Conservation (phyloP, 2,888 invertebrate genomes). For the Hydrotaea diabolus region DNA sequence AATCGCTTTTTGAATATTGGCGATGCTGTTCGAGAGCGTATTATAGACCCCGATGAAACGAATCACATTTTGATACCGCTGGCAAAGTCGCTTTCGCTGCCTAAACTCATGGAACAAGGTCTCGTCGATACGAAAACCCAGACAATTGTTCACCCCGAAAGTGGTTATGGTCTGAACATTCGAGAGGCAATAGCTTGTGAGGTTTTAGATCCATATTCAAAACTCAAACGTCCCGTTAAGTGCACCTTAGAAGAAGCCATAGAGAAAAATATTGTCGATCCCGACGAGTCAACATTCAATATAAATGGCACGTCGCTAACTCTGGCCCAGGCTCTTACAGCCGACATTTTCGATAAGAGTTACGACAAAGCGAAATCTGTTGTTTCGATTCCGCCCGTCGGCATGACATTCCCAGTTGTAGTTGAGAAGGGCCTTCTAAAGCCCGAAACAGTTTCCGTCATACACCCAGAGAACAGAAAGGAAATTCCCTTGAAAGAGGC, state of each 20-base stretch:
- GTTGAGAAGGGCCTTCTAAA: conserved; percentile 88
- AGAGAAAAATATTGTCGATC: conserved; percentile 86
- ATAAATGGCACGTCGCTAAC: conserved; percentile 84
- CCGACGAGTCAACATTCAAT: conserved; percentile 85
- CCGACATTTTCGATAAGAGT: conserved; percentile 83
- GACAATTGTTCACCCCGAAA: conserved; percentile 93
- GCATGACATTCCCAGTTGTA: conserved; percentile 91
- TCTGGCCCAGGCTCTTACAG: conserved; percentile 87
- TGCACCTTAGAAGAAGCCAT: conserved; percentile 90
- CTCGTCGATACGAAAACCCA: conserved; percentile 87
- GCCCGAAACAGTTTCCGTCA: conserved; percentile 84
- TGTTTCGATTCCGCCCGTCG: conserved; percentile 88
- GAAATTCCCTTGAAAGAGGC: conserved; percentile 86
- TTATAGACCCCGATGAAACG: conserved; percentile 88
- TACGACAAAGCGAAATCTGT: conserved; percentile 75
- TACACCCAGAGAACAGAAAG: conserved; percentile 88
- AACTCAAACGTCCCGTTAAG: conserved; percentile 84
- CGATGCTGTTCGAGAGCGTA: conserved; percentile 91
- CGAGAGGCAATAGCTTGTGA: conserved; percentile 93
- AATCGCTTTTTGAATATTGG: conserved; percentile 90
- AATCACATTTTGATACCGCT: conserved; percentile 90
- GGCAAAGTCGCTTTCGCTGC: conserved; percentile 89
- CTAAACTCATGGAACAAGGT: conserved; percentile 92
- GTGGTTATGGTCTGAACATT: conserved; percentile 88
- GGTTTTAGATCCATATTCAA: conserved; percentile 91